These are phyloP conservation scores for Oasisia sp. DNA, from an alignment of 2,888 invertebrate species.

Conservation along the genomic window DNA sequence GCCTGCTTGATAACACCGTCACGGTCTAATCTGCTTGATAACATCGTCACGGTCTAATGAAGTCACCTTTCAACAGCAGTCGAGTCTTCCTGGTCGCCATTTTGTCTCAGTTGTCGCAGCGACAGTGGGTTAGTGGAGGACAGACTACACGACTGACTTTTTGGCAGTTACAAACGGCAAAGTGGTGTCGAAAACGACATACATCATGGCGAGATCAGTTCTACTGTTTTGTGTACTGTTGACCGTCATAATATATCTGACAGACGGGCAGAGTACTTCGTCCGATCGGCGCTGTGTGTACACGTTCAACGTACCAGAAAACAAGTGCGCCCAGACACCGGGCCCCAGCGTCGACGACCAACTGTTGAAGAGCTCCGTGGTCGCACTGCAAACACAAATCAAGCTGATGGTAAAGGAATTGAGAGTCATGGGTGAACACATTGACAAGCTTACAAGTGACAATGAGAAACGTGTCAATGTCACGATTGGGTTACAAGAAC, in stretches of 20 bases:
- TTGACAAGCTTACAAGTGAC: no score
- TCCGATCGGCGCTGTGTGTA: neutral
- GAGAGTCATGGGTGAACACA: no score
- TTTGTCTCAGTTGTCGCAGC: neutral
- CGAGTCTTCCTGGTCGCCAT: neutral
- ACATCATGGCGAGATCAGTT: neutral
- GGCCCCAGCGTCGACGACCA: neutral
- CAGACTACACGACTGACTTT: neutral
- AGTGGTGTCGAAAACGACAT: no score
- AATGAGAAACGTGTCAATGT: no score
- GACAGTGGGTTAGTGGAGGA: neutral
- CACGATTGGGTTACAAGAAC: no score
- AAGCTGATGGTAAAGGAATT: neutral
- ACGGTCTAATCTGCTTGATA: no score
- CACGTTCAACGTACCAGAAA: neutral
- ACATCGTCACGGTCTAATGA: no score
- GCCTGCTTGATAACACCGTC: no score
- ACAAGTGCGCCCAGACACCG: neutral
- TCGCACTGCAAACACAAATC: neutral
- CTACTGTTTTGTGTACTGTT: neutral
- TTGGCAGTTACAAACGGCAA: neutral
- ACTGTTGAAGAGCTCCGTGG: neutral
- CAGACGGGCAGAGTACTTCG: neutral
- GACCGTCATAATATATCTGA: neutral
- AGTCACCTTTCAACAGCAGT: neutral